A percentile compares a stretch with the other conserved stretches of the same genome.
Evolutionary conservation across 1,140 invertebrate genomes (phyloP).

Genomic region (Aphelinus atriplicis): DNA sequence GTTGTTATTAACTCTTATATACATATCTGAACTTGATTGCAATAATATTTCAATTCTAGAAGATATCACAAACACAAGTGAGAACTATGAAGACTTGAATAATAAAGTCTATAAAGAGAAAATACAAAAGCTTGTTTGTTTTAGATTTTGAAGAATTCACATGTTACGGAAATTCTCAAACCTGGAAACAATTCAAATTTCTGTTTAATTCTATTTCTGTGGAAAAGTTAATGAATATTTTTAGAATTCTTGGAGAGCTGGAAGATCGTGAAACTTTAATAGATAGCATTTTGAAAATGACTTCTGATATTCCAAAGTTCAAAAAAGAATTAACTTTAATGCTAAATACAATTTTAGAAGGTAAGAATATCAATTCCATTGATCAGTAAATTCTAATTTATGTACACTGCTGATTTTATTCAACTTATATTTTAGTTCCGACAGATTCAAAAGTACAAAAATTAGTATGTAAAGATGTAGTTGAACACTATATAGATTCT

Average conservation of each 20-base stretch:
- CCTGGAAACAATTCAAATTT: conserved; percentile 71
- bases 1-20: conserved; percentile 67
- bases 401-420: conserved; percentile 23
- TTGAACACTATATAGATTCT: conserved; percentile 67
- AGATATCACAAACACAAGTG: conserved; percentile 67
- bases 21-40: conserved; percentile 67
- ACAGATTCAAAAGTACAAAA: conserved; percentile 42
- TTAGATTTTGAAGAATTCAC: conserved; percentile 56
- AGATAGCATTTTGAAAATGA: conserved; percentile 70
- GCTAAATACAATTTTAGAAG: conserved; percentile 66
- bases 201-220: conserved; percentile 58
- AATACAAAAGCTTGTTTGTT: conserved; percentile 3
- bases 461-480: conserved; percentile 60
- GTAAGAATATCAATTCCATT: conserved; percentile 47
- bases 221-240: conserved; percentile 64
- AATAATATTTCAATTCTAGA: conserved; percentile 66
- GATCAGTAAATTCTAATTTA: conserved; percentile 17
- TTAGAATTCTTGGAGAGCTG: conserved; percentile 65
- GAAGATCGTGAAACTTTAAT: conserved; percentile 67
- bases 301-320: conserved; percentile 58
- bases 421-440: conserved; percentile 48
- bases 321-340: conserved; percentile 68
- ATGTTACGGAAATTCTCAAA: conserved; percentile 38
- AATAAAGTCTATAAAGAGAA: conserved; percentile 22
- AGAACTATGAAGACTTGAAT: conserved; percentile 34